Evolutionary conservation across 2,113 vertebrate genomes (phyloP), one percentile per base, ranked within the genome.

Genomic region (Cryptotis parvus): DNA sequence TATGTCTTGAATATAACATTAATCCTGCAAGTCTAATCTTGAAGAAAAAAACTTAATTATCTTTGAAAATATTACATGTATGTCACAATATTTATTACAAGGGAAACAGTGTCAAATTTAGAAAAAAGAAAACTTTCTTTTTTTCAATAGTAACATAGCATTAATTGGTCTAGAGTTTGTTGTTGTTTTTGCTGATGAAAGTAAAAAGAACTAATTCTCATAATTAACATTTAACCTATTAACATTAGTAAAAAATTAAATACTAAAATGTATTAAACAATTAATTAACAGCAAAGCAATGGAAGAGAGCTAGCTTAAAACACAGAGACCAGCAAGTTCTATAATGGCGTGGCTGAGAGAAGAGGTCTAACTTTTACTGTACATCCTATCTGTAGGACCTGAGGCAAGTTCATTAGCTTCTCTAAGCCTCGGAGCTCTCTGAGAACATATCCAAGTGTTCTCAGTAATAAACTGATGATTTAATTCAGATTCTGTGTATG

Each of bases 151-250:
- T 35, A 87, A 49, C 29, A 55, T 11, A 81, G 3, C 29, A 2
- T 69, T 18, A 70, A 35, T 1, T 66, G 61, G 1, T 79, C 43
- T 89, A 73, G 90, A 90, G 29, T 78, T 65, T 65, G 8, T 31
- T 85, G 26, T 12, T 18, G 75, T 31, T 85, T 92, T 92, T 83
- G 9, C 29, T 93, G 74, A 94, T 88, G 27, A 83, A 82, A 72
- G 41, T 86, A 65, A 83, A 91, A 83, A 35, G 37, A 41, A 22
- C 35, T 84, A 84, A 43, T 66, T 91, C 18, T 14, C 6, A 49
- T 70, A 85, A 90, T 95, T 93, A 87, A 82, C 79, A 88, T 85
- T 83, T 90, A 92, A 68, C 49, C 58, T 91, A 82, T 89, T 90
- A 91, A 66, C 43, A 78, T 49, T 90, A 68, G 55, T 81, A 33